These are phyloP conservation scores for Nesometra sesokonis DNA, from an alignment of 35 echinoderm and acorn worm species.

Conservation along the genomic window DNA sequence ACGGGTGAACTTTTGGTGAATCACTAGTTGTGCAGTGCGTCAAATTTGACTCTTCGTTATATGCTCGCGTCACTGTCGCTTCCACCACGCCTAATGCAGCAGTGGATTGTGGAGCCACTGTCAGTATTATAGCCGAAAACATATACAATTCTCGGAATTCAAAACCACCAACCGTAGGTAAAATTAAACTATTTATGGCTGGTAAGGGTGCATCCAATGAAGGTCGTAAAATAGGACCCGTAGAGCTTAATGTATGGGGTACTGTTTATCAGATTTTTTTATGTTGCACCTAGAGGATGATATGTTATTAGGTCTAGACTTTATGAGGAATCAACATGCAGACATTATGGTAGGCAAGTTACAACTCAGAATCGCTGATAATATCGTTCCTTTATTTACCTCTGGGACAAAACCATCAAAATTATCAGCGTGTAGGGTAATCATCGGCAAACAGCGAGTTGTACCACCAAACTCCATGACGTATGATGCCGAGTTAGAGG, in stretches of 20 bases:
- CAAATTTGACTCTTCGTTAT: not conserved
- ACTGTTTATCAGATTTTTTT: not conserved
- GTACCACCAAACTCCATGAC: not conserved
- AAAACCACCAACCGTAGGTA: not conserved
- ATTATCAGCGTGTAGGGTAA: not conserved
- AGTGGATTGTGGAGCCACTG: not conserved
- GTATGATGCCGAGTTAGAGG: not conserved
- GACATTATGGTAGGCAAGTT: not conserved
- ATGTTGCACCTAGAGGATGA: slow-evolving; percentile 17
- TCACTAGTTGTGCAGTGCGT: not conserved
- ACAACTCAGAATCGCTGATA: not conserved
- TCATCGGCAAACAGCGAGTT: not conserved
- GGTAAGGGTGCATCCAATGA: not conserved
- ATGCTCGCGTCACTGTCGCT: not conserved
- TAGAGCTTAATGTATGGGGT: not conserved
- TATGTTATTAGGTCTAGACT: slow-evolving; percentile 6
- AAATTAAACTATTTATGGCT: not conserved
- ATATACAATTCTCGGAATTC: not conserved
- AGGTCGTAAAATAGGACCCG: not conserved
- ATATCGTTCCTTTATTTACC: not conserved
- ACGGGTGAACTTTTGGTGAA: not conserved
- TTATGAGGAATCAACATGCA: not conserved
- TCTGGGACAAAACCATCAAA: not conserved
- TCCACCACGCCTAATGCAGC: not conserved
- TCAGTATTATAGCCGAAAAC: not conserved